These are phyloP conservation scores for Choloepus hoffmanni DNA, from an alignment of 2,113 vertebrate species.

Conservation along the genomic window DNA sequence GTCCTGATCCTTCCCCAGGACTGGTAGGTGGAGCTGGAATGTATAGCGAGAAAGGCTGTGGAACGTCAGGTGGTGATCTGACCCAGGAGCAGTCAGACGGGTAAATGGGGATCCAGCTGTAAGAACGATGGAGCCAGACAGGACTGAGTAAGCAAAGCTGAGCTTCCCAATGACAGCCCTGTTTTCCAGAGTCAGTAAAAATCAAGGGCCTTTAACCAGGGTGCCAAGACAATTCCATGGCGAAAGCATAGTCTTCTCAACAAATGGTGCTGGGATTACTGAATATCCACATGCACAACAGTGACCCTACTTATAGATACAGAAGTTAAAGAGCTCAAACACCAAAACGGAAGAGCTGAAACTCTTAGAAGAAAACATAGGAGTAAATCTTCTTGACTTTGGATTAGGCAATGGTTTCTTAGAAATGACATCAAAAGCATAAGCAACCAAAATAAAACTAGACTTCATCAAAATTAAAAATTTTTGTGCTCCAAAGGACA, in stretches of 20 bases:
- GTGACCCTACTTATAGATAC: background rate
- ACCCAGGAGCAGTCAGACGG: background rate
- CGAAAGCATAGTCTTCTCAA: background rate
- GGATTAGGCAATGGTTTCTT: background rate
- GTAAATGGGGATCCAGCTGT: background rate
- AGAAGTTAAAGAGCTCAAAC: background rate
- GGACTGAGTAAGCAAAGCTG: background rate
- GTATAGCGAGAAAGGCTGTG: background rate
- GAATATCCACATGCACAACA: background rate
- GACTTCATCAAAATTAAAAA: constrained; percentile 6
- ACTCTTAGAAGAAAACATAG: background rate
- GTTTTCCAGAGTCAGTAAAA: background rate
- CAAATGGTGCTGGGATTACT: background rate
- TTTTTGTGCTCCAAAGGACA: background rate
- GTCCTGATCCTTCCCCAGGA: background rate
- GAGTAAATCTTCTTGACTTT: background rate
- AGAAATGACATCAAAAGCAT: background rate
- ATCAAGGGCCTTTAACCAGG: background rate
- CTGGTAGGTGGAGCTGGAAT: too few relatives aligned
- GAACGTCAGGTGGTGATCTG: background rate
- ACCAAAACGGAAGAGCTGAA: background rate
- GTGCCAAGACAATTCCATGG: background rate
- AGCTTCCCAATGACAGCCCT: background rate
- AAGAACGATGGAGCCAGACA: background rate
- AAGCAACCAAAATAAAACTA: background rate